Evolutionary conservation across 2,888 invertebrate genomes (phyloP).

Genomic region (Andrena haemorrhoa): DNA sequence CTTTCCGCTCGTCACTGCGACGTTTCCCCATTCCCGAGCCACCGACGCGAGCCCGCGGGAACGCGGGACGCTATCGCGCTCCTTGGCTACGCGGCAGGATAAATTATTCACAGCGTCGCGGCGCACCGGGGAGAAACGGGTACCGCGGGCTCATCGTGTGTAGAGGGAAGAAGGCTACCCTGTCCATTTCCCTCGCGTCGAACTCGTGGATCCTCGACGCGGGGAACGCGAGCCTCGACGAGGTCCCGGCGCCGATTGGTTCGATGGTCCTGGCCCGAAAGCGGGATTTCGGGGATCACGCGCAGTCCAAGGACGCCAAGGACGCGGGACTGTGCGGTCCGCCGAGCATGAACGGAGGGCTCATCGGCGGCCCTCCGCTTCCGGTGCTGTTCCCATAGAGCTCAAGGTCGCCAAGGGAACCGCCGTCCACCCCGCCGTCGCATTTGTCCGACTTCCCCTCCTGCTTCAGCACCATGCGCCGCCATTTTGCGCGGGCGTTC

Average conservation of each 20-base stretch:
- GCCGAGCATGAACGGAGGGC: conserved; percentile 90
- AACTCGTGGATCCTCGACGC: conserved; percentile 1
- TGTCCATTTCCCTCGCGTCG: neutral
- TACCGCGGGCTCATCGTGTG: neutral
- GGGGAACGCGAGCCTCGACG: conserved; percentile 11
- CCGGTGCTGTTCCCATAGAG: conserved; percentile 87
- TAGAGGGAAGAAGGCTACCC: neutral
- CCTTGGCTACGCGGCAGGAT: conserved; percentile 1
- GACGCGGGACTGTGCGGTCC: conserved; percentile 90
- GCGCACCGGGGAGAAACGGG: neutral
- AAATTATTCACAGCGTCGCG: conserved; percentile 45
- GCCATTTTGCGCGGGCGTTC: conserved; percentile 97
- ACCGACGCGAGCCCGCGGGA: neutral
- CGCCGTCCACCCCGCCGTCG: conserved; percentile 87
- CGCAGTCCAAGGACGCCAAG: conserved; percentile 90
- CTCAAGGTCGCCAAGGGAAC: conserved; percentile 85
- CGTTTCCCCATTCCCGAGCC: neutral
- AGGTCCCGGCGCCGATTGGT: conserved; percentile 6
- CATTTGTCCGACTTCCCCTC: conserved; percentile 92
- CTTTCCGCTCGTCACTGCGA: neutral
- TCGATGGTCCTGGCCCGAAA: conserved; percentile 30
- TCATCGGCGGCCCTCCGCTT: conserved; percentile 89
- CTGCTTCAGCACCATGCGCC: conserved; percentile 94
- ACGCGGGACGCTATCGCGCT: no score
- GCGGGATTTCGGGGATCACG: conserved; percentile 85